phyloP scores from a whole-genome alignment of 2,888 invertebrate genomes.

The Seladonia tumulorum region DNA sequence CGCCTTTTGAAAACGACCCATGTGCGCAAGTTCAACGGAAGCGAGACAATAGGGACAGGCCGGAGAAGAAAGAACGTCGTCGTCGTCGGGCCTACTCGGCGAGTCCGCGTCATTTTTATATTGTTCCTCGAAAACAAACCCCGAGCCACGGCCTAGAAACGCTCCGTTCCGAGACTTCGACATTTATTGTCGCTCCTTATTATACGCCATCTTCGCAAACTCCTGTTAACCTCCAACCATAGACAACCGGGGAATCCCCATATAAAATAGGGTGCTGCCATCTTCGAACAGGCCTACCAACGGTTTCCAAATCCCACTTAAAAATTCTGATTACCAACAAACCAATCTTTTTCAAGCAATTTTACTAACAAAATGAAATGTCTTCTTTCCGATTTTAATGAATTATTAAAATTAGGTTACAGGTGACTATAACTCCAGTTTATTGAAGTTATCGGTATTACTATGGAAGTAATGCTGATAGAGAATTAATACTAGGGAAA shows the following conservation, averaged over 20 bases:
- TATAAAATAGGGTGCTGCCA: not conserved
- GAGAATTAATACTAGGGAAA: not conserved
- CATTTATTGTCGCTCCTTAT: conserved; percentile 33
- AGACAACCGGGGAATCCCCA: not conserved
- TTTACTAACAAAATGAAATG: too few species aligned
- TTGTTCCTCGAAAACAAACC: conserved; percentile 39
- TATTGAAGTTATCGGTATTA: too few species aligned
- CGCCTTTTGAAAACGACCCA: conserved; percentile 59
- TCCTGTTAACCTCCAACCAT: not conserved
- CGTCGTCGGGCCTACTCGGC: conserved; percentile 40
- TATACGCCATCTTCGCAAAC: not conserved
- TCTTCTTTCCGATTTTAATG: too few species aligned
- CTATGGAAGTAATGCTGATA: too few species aligned
- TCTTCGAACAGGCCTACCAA: not conserved
- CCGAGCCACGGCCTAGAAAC: conserved; percentile 33
- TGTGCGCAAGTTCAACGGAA: conserved; percentile 60
- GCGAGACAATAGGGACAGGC: conserved; percentile 51
- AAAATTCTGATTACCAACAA: too few species aligned
- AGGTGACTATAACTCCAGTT: too few species aligned
- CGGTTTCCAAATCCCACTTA: too few species aligned
- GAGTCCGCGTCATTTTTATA: conserved; percentile 42
- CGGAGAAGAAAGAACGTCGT: conserved; percentile 47
- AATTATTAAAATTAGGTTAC: too few species aligned
- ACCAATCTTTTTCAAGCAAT: too few species aligned
- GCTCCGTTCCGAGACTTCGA: conserved; percentile 35